A percentile compares a stretch with the other conserved stretches of the same genome.
Conservation (phyloP, 1,140 invertebrate genomes). For the Pentalonia nigronervosa region DNA sequence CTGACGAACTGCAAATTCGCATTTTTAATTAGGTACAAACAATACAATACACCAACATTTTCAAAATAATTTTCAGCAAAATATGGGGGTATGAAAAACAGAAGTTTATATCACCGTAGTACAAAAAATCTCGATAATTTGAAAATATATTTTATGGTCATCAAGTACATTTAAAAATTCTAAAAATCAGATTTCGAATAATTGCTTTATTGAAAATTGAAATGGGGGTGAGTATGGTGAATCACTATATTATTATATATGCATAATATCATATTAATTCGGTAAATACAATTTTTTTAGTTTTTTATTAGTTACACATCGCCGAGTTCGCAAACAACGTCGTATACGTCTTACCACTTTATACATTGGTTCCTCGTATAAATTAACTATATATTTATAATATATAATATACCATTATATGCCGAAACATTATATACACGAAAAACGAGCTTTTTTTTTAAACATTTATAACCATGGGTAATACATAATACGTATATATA, state of each 20-base stretch:
- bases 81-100: no score
- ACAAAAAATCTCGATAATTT: no score
- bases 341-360: neutral
- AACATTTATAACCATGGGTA: neutral
- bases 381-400: neutral
- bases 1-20: no score
- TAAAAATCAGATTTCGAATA: no score
- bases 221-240: neutral
- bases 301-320: neutral
- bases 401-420: no score
- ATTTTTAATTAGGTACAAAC: no score
- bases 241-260: neutral
- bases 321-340: neutral
- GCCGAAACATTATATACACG: neutral
- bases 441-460: neutral
- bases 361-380: neutral
- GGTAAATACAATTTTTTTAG: neutral
- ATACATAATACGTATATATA: neutral
- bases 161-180: no score
- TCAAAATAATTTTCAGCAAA: no score
- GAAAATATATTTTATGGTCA: no score
- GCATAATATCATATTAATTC: neutral
- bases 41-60: no score
- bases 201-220: neutral
- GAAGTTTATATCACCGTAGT: no score